Evolutionary conservation across 2,888 invertebrate genomes (phyloP).

Genomic region (Troglohyphantes excavatus): DNA sequence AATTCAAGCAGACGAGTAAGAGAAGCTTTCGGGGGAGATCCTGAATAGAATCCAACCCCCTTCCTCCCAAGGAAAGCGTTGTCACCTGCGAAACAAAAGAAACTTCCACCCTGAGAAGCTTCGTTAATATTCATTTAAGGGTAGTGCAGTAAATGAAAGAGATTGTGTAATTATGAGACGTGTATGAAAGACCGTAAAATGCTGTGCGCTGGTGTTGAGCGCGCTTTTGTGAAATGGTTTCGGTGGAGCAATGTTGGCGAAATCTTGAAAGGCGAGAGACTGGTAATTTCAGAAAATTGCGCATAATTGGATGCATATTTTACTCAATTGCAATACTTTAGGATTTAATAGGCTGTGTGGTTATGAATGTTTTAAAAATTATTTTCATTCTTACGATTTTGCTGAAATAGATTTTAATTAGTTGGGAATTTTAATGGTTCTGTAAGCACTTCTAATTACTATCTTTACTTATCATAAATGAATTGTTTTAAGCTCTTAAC

Average conservation of each 20-base stretch:
- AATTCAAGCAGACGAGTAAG: background rate
- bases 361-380: too few species aligned
- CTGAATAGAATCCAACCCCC: background rate
- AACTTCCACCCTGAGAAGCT: slow-evolving; percentile 15
- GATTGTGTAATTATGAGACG: background rate
- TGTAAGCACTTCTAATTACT: too few species aligned
- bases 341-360: too few species aligned
- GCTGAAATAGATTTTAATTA: too few species aligned
- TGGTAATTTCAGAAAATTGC: background rate
- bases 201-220: background rate
- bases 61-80: background rate
- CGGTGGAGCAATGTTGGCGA: background rate
- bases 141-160: background rate
- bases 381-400: too few species aligned
- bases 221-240: background rate
- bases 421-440: too few species aligned
- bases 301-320: background rate
- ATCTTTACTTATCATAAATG: too few species aligned
- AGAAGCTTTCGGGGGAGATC: background rate
- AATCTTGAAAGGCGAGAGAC: background rate
- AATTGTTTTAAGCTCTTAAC: too few species aligned
- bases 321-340: too few species aligned
- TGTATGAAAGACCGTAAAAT: background rate
- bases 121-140: slow-evolving; percentile 66
- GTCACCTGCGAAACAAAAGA: slow-evolving; percentile 21